Conservation (phyloP, 2,797 vertebrate species). For the Neosilurus hyrtlii region DNA sequence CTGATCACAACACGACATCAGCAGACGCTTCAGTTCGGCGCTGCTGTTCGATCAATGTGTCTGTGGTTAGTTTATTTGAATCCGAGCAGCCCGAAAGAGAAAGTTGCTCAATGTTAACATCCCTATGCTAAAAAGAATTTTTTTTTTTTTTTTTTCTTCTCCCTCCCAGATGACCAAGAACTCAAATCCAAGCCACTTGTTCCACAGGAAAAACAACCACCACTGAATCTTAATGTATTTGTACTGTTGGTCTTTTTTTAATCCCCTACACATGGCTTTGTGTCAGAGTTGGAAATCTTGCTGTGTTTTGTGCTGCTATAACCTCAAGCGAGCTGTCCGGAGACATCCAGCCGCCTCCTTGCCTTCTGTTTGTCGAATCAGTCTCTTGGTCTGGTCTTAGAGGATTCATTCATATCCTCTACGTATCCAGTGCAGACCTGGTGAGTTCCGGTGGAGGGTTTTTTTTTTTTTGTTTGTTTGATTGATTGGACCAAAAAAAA, state of each 20-base stretch:
- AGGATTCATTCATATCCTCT: constrained; percentile 30
- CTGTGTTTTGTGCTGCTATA: constrained; percentile 57
- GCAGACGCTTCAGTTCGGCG: constrained; percentile 15
- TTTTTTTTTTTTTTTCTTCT: constrained; percentile 33
- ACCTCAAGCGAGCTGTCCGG: constrained; percentile 41
- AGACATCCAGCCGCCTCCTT: constrained; percentile 29
- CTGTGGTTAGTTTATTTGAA: neutral
- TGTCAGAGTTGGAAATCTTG: constrained; percentile 37
- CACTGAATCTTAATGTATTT: constrained; percentile 44
- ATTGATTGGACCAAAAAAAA: constrained; percentile 70
- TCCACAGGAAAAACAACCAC: constrained; percentile 59
- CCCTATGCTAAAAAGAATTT: constrained; percentile 43
- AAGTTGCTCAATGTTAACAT: constrained; percentile 30
- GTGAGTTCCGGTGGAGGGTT: constrained; percentile 1
- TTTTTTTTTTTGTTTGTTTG: neutral
- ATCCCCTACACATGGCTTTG: neutral
- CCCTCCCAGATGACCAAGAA: constrained; percentile 64
- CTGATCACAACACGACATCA: constrained; percentile 17
- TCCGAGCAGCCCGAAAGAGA: constrained; percentile 14
- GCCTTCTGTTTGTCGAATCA: constrained; percentile 51
- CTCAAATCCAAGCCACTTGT: constrained; percentile 74
- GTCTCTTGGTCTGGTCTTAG: constrained; percentile 25
- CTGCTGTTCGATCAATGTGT: constrained; percentile 2
- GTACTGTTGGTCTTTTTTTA: constrained; percentile 30
- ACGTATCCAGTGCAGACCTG: constrained; percentile 23